These are phyloP conservation scores for Trinectes maculatus DNA, from an alignment of 2,113 vertebrate species.

Conservation along the genomic window DNA sequence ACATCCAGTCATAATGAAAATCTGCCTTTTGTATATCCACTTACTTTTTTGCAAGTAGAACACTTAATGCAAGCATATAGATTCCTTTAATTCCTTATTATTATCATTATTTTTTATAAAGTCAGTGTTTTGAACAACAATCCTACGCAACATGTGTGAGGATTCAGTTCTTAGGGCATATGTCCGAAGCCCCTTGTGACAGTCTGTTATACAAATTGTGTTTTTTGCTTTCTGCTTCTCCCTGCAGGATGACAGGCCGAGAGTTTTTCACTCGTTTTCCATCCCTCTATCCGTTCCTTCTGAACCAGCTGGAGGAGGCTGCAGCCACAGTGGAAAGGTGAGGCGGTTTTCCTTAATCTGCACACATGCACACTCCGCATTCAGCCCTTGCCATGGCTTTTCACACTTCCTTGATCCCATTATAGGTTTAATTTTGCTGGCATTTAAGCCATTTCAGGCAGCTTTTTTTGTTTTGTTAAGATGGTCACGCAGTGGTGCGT, in stretches of 20 bases:
- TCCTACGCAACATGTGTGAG: no score
- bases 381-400: constrained; percentile 18
- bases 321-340: constrained; percentile 89
- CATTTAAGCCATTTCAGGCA: neutral
- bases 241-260: constrained; percentile 92
- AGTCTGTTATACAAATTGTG: neutral
- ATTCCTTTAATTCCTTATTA: no score
- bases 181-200: neutral
- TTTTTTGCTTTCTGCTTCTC: neutral
- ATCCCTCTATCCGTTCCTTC: constrained; percentile 92
- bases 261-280: constrained; percentile 97
- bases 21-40: neutral
- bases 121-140: no score
- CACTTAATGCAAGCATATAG: neutral
- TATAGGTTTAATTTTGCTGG: constrained; percentile 21
- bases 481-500: constrained; percentile 5
- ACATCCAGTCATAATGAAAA: no score
- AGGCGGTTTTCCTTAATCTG: constrained; percentile 48
- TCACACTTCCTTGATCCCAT: constrained; percentile 26
- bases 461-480: constrained; percentile 20
- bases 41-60: neutral
- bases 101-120: no score
- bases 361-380: neutral
- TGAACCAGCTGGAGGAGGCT: constrained; percentile 88
- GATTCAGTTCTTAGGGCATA: neutral